These are phyloP conservation scores for Drosophila repletoides DNA, from an alignment of 1,140 invertebrate species.

Conservation along the genomic window DNA sequence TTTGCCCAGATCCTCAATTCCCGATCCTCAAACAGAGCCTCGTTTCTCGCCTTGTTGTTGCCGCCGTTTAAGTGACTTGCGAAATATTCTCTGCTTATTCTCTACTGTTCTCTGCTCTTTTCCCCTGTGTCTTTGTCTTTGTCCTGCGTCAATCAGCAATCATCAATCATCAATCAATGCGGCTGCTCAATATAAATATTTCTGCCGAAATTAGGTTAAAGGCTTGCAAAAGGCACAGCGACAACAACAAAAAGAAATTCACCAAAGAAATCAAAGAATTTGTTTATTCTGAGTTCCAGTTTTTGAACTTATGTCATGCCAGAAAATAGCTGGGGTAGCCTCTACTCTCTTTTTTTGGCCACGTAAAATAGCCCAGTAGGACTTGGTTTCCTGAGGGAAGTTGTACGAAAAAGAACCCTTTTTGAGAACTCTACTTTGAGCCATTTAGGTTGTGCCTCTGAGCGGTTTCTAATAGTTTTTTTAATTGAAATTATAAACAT, in stretches of 20 bases:
- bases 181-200: conserved; percentile 74
- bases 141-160: conserved; percentile 57
- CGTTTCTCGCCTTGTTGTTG: no score
- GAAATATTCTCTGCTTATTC: no score
- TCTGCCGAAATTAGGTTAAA: conserved; percentile 78
- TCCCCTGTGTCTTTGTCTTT: no score
- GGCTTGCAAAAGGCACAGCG: conserved; percentile 30
- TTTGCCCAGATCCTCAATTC: conserved; percentile 59
- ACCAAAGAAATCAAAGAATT: neutral
- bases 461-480: no score
- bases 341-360: no score
- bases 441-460: no score
- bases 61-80: conserved; percentile 69
- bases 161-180: conserved; percentile 65
- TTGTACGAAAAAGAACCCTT: no score
- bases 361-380: no score
- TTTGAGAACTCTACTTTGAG: no score
- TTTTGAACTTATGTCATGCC: conserved; percentile 66
- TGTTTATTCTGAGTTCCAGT: conserved; percentile 37
- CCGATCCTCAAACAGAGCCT: conserved; percentile 41
- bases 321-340: conserved; percentile 33
- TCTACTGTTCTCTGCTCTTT: no score
- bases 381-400: no score
- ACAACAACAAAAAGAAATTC: neutral
- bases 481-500: no score